These are phyloP conservation scores for Xenotilapia caudafasciata DNA, from an alignment of 2,113 vertebrate species.

Conservation along the genomic window DNA sequence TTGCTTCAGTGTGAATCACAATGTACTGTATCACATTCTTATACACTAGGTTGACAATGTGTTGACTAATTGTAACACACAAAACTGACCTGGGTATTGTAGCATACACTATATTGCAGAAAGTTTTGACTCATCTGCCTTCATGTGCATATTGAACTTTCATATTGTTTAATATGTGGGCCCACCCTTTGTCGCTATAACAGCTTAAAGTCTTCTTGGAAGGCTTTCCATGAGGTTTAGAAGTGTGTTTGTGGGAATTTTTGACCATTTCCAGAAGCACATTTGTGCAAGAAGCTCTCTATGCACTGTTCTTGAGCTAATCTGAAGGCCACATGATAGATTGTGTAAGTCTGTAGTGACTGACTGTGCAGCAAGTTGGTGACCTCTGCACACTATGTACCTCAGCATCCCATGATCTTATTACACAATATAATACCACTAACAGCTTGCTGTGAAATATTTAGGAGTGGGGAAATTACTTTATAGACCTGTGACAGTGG, in stretches of 20 bases:
- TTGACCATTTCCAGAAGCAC: not conserved
- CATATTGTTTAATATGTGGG: not conserved
- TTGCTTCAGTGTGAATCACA: not conserved
- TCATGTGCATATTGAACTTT: not conserved
- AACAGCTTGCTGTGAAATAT: not conserved
- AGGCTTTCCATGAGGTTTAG: not conserved
- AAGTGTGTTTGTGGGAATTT: not conserved
- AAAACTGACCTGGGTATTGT: not conserved
- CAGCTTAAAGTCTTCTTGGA: not conserved
- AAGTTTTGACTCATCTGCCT: not conserved
- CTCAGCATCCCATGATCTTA: not conserved
- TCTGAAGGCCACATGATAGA: not conserved
- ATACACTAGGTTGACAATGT: not conserved
- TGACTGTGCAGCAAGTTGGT: not conserved
- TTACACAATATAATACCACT: not conserved
- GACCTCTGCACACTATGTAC: not conserved
- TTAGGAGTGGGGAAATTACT: not conserved
- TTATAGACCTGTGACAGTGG: not conserved
- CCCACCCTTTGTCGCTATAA: not conserved
- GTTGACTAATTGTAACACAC: not conserved
- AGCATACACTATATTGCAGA: not conserved
- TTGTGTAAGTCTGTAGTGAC: not conserved
- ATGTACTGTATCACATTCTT: not conserved
- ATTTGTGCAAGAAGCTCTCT: not conserved
- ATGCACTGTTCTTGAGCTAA: not conserved